A percentile compares a stretch with the other conserved stretches of the same genome.
These are phyloP conservation scores for Dyspetes luteomarginatus DNA, from an alignment of 2,888 invertebrate species.

Conservation along the genomic window DNA sequence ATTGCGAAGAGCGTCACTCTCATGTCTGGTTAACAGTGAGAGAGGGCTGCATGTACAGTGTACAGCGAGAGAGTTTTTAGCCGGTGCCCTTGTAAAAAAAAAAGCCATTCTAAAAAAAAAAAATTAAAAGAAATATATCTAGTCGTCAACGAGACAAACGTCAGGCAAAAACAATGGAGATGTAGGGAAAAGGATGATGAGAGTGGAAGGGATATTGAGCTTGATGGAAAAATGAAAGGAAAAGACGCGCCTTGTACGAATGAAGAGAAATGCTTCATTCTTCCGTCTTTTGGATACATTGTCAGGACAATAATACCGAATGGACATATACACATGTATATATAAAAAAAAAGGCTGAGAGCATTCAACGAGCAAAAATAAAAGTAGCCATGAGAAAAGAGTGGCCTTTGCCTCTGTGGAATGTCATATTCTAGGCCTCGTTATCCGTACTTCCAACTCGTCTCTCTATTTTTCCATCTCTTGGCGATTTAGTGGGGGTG, in stretches of 20 bases:
- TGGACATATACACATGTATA: not conserved
- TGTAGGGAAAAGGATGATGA: conserved; percentile 24
- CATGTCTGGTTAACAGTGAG: conserved; percentile 41
- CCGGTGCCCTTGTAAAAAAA: conserved; percentile 40
- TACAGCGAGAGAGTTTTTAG: conserved; percentile 46
- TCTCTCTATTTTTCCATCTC: conserved; percentile 18
- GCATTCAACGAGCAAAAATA: conserved; percentile 26
- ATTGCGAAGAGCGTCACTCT: conserved; percentile 44
- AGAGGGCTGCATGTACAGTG: conserved; percentile 10
- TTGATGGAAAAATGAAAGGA: conserved; percentile 24
- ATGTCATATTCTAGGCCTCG: conserved; percentile 57
- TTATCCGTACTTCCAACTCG: conserved; percentile 41
- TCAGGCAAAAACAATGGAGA: conserved; percentile 54
- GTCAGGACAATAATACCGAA: conserved; percentile 26
- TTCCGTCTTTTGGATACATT: conserved; percentile 42
- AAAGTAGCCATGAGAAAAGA: conserved; percentile 34
- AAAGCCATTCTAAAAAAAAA: too few relatives aligned
- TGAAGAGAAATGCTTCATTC: conserved; percentile 22
- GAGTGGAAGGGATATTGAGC: conserved; percentile 47
- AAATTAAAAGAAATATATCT: conserved; percentile 1
- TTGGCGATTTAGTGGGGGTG: conserved; percentile 34
- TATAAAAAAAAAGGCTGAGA: conserved; percentile 13
- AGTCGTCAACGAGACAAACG: conserved; percentile 57
- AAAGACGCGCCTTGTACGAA: conserved; percentile 25
- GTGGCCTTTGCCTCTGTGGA: conserved; percentile 34